Percentiles rank a stretch among this genome's conserved stretches.
These are phyloP conservation scores for Archivesica marissinica DNA, from an alignment of 1,140 invertebrate species.

Conservation along the genomic window DNA sequence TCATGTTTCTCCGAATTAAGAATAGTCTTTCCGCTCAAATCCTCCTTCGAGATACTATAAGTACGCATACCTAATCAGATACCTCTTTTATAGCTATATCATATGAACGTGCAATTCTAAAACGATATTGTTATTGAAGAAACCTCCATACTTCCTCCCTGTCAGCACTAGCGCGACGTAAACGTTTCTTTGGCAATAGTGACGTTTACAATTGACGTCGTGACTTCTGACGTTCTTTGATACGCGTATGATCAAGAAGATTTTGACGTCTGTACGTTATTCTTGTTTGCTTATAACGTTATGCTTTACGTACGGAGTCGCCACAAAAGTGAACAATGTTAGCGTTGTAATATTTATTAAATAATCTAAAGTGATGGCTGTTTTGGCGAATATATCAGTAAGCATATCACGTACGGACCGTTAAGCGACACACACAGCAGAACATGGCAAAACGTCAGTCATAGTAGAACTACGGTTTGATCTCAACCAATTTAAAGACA, in stretches of 20 bases:
- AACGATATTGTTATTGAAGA: not conserved
- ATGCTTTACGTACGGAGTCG: not conserved
- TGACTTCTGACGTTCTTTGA: too few species aligned
- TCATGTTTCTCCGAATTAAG: constrained; percentile 40
- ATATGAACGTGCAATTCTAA: too few species aligned
- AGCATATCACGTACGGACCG: constrained; percentile 36
- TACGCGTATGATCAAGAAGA: not conserved
- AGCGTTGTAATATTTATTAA: not conserved
- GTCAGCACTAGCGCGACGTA: not conserved
- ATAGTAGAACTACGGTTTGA: constrained; percentile 64
- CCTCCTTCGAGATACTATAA: not conserved
- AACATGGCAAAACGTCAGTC: constrained; percentile 57
- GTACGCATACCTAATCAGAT: not conserved
- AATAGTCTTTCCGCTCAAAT: not conserved
- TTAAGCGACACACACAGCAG: constrained; percentile 62
- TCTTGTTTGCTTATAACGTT: not conserved
- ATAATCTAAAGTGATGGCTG: constrained; percentile 11
- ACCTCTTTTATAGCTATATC: not conserved
- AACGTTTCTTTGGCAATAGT: not conserved
- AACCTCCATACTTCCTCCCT: not conserved
- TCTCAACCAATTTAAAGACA: constrained; percentile 65
- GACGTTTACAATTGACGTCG: not conserved
- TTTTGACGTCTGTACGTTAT: not conserved
- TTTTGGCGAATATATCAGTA: constrained; percentile 31
- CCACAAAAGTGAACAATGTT: not conserved